Percentiles rank a stretch among this genome's conserved stretches.
Evolutionary conservation across 1,140 invertebrate genomes (phyloP).

Genomic region (Microvelia longipes): DNA sequence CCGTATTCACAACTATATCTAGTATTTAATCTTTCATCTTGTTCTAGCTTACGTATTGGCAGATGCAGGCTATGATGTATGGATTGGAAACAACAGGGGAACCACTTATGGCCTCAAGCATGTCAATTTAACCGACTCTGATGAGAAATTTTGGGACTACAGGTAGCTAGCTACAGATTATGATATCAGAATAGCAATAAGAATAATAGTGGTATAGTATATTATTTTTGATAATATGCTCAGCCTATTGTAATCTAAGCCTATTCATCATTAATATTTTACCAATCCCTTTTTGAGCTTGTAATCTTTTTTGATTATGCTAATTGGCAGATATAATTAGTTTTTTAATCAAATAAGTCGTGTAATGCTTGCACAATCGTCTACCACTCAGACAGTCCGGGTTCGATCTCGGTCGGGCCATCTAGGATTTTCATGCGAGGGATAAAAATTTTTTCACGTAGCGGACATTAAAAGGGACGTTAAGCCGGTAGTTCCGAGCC

Average conservation of each 20-base stretch:
- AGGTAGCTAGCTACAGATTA: slow-evolving; percentile 33
- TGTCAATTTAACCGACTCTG: slow-evolving; percentile 28
- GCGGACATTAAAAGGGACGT: too few relatives aligned
- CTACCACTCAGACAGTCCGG: too few relatives aligned
- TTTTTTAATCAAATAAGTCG: too few relatives aligned
- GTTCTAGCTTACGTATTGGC: slow-evolving; percentile 43
- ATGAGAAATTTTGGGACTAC: slow-evolving; percentile 56
- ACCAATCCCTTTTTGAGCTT: too few relatives aligned
- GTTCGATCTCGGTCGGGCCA: too few relatives aligned
- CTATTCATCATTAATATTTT: slow-evolving; percentile 35
- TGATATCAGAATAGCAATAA: slow-evolving; percentile 4
- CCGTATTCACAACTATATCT: too few relatives aligned
- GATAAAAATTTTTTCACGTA: too few relatives aligned
- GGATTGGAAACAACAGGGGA: slow-evolving; percentile 52
- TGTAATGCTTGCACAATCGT: too few relatives aligned
- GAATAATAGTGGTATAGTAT: slow-evolving; percentile 37
- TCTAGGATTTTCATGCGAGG: too few relatives aligned
- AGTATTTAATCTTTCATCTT: not conserved
- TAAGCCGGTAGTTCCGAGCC: too few relatives aligned
- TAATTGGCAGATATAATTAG: too few relatives aligned
- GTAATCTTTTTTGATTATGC: too few relatives aligned
- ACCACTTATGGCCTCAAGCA: slow-evolving; percentile 44
- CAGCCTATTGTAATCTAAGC: slow-evolving; percentile 52
- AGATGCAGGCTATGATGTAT: slow-evolving; percentile 61
- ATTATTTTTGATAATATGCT: slow-evolving; percentile 47